These are phyloP conservation scores for Cephus runcator DNA, from an alignment of 2,888 invertebrate species.

Conservation along the genomic window DNA sequence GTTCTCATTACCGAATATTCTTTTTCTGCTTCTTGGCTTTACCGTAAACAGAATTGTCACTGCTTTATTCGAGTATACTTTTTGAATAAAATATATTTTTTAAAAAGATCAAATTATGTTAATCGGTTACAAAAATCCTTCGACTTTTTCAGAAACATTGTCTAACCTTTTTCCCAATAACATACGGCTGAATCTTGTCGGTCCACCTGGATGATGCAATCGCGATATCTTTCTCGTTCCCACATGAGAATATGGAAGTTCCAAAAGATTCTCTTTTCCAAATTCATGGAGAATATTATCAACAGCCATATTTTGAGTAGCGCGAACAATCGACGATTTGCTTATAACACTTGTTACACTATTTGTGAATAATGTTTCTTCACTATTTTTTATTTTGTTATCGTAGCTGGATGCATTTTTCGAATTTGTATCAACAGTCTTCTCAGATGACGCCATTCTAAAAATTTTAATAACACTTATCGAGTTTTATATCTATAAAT, in stretches of 20 bases:
- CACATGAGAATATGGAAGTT: not conserved
- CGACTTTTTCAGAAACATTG: constrained; percentile 22
- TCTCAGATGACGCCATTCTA: not conserved
- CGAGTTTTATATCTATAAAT: not conserved
- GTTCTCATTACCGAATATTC: not conserved
- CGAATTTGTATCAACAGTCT: not conserved
- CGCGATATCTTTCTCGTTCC: not conserved
- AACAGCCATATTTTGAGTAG: not conserved
- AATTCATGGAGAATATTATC: not conserved
- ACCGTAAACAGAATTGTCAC: not conserved
- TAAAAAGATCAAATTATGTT: not conserved
- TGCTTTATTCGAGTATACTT: not conserved
- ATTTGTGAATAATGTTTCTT: not conserved
- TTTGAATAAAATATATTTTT: not conserved
- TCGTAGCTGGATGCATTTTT: not conserved
- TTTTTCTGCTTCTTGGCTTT: not conserved
- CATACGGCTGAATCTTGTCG: not conserved
- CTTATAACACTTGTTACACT: not conserved
- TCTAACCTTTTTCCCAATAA: constrained; percentile 21
- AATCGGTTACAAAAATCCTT: constrained; percentile 18
- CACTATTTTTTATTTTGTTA: not conserved
- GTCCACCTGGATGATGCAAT: constrained; percentile 9
- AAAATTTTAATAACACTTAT: not conserved
- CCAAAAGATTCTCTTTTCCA: not conserved
- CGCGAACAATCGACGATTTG: not conserved